Evolutionary conservation across 2,888 invertebrate genomes (phyloP), one percentile per base, ranked within the genome.

Genomic region (Cordylochernes scorpioides): DNA sequence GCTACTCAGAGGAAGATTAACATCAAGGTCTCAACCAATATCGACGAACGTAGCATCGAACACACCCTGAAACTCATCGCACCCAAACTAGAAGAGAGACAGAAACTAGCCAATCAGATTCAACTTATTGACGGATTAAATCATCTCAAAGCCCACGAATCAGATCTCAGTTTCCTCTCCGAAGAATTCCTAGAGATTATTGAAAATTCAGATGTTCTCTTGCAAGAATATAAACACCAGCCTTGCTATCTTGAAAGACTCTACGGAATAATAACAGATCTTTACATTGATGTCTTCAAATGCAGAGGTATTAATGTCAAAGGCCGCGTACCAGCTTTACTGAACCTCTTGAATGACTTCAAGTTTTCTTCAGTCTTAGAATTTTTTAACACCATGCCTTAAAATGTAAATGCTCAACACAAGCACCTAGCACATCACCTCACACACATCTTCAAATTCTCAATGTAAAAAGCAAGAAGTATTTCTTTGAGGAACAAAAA

Each of bases 251-350:
- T 68, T 27, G 63, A 67, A 40, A 52, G 67, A 39, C 51, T 70
- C 13, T 63, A 66, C 47, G 65, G 64, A 33, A 63, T 68, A 50
- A 62, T 71, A 36, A 63, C 64, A 7, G 66, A 68, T 46, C 51
- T 72, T 22, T 69, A 63, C 50, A 60, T 65, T 28, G 68, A 71
- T 52, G 65, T 65, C 46, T 61, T 63, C 49, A 68, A 68, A 53
- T 64, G 71, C 46, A 65, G 63, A 51, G 70, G 70, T 25, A 28
- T 60, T 28, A 65, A 64, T 47, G 62, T 62, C 12, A 65, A 63
- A 47, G 55, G 58, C 12, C 61, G 61, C 45, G 55, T 64, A 10
- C 58, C 62, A 2, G 53, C 59, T 32, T 47, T 68, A 9, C 48
- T 61, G 35, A 56, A 60, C 37, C 49, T 62, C 13, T 48, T 67